Evolutionary conservation across 2,797 vertebrate species (phyloP).

Genomic region (Peromyscus melanophrys): DNA sequence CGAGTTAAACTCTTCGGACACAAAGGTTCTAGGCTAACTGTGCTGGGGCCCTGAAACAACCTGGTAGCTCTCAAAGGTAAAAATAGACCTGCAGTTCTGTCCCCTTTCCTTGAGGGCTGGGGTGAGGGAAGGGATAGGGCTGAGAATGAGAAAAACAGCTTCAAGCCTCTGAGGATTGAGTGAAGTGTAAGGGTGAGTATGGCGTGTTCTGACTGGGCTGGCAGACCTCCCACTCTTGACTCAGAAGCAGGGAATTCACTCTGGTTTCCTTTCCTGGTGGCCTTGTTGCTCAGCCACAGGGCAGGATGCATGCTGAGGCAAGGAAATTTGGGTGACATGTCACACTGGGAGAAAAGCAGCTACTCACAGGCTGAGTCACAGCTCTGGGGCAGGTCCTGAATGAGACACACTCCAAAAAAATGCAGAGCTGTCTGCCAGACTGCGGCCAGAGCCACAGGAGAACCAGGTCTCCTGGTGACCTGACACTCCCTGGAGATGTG

Average conservation of each 20-base stretch:
- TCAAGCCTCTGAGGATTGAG: not conserved
- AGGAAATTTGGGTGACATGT: conserved; percentile 62
- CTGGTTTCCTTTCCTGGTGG: conserved; percentile 69
- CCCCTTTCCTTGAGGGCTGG: not conserved
- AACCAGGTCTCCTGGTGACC: conserved; percentile 49
- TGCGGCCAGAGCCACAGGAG: not conserved
- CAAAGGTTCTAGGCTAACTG: not conserved
- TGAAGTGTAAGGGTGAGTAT: conserved; percentile 19
- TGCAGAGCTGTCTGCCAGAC: not conserved
- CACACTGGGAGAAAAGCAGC: conserved; percentile 8
- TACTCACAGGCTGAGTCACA: conserved; percentile 72
- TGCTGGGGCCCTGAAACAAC: too few species aligned
- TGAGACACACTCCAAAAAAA: conserved; percentile 52
- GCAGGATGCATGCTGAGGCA: conserved; percentile 70
- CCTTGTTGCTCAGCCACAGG: conserved; percentile 68
- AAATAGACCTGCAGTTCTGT: not conserved
- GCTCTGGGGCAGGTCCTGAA: conserved; percentile 21
- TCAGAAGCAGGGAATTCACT: conserved; percentile 72
- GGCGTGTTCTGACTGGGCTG: not conserved
- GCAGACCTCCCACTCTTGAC: conserved; percentile 61
- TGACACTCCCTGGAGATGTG: not conserved
- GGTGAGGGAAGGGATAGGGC: not conserved
- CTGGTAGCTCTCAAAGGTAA: not conserved
- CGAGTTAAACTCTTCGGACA: not conserved
- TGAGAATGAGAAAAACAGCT: not conserved